Conservation (phyloP, 1,140 invertebrate species). For the Gonatopus flavifemur region DNA sequence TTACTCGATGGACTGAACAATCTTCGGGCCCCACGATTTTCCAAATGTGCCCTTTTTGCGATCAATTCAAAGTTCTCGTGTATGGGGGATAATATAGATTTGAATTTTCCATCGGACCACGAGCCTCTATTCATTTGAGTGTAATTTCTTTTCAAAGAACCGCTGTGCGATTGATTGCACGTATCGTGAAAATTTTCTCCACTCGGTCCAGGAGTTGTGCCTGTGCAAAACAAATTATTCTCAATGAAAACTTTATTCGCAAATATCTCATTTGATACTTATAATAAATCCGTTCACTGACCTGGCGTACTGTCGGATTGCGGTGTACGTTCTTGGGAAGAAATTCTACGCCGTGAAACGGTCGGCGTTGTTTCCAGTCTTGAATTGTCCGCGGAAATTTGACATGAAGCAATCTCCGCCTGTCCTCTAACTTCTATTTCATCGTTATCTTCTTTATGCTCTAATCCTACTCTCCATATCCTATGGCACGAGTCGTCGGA, state of each 20-base stretch:
- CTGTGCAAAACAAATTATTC: slow-evolving; percentile 12
- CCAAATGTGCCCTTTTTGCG: slow-evolving; percentile 48
- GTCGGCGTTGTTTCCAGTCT: slow-evolving; percentile 44
- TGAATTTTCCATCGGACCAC: slow-evolving; percentile 35
- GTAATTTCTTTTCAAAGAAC: slow-evolving; percentile 40
- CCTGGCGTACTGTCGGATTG: slow-evolving; percentile 31
- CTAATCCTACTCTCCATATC: slow-evolving; percentile 72
- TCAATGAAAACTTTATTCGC: neutral
- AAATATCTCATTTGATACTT: neutral
- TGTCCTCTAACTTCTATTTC: slow-evolving; percentile 57
- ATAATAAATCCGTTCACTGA: slow-evolving; percentile 11
- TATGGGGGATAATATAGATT: slow-evolving; percentile 48
- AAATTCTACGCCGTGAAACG: slow-evolving; percentile 10
- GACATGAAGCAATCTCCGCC: slow-evolving; percentile 55
- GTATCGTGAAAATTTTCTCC: slow-evolving; percentile 4
- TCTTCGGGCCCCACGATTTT: slow-evolving; percentile 46
- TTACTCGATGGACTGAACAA: slow-evolving; percentile 45
- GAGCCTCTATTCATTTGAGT: slow-evolving; percentile 27
- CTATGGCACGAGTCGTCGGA: slow-evolving; percentile 77
- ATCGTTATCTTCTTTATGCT: slow-evolving; percentile 56
- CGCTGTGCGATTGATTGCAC: neutral
- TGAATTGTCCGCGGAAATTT: slow-evolving; percentile 19
- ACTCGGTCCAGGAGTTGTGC: slow-evolving; percentile 14
- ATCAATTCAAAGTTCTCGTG: slow-evolving; percentile 40
- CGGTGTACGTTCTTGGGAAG: slow-evolving; percentile 30